Percentiles rank a stretch among this genome's conserved stretches.
Conservation (phyloP, 2,888 invertebrate genomes). For the Cistogaster globosa region DNA sequence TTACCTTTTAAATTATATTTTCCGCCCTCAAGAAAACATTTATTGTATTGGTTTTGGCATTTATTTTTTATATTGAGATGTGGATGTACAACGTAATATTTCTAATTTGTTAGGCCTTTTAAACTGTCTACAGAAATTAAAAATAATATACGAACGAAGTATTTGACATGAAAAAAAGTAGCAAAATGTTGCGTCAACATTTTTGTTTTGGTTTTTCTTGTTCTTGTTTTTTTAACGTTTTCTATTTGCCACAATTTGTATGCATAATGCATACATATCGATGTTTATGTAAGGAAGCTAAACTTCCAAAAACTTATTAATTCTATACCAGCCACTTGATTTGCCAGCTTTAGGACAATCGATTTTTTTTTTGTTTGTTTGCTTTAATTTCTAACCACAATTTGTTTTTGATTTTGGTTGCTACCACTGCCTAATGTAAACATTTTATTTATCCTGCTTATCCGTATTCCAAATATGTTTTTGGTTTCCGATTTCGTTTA, state of each 20-base stretch:
- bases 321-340: slow-evolving; percentile 28
- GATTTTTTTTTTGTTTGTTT: slow-evolving; percentile 23
- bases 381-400: slow-evolving; percentile 54
- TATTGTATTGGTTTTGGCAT: no score
- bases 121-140: no score
- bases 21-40: no score
- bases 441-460: slow-evolving; percentile 49
- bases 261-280: background rate
- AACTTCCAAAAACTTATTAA: slow-evolving; percentile 32
- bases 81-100: no score
- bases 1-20: no score
- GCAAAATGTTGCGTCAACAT: background rate
- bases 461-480: slow-evolving; percentile 53
- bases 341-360: slow-evolving; percentile 29
- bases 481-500: slow-evolving; percentile 52
- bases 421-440: slow-evolving; percentile 25
- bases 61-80: no score
- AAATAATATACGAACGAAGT: no score
- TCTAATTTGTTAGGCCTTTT: no score
- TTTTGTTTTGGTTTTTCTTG: background rate
- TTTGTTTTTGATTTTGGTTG: slow-evolving; percentile 39
- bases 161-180: no score
- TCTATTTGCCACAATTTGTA: background rate
- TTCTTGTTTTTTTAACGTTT: background rate
- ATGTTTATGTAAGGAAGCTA: background rate